phyloP scores from a whole-genome alignment of 2,113 vertebrate genomes.

The Psilopsiagon aymara region DNA sequence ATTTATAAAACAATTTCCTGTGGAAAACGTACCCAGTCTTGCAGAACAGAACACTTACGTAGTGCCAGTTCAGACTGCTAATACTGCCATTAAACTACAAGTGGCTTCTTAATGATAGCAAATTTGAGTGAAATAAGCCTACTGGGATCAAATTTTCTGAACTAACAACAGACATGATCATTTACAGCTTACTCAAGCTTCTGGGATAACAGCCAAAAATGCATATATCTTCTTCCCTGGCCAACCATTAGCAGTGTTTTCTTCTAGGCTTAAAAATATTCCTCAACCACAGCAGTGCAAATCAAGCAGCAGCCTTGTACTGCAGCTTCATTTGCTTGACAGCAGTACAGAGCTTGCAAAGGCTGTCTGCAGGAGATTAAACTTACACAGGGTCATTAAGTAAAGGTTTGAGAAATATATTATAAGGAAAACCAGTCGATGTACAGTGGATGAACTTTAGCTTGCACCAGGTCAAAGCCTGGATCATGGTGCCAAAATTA shows the following conservation, averaged over 20 bases:
- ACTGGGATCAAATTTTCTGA: conserved; percentile 27
- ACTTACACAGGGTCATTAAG: neutral
- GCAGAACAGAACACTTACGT: conserved; percentile 66
- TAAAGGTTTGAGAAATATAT: neutral
- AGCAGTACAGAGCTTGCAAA: conserved; percentile 4
- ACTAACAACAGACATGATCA: conserved; percentile 1
- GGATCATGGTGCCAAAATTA: neutral
- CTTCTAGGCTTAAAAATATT: neutral
- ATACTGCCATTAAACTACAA: conserved; percentile 46
- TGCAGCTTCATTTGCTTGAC: conserved; percentile 26
- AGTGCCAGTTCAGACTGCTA: conserved; percentile 21
- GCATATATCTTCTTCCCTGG: neutral
- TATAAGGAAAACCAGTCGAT: neutral
- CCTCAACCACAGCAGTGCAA: neutral
- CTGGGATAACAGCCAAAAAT: neutral
- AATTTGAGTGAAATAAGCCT: conserved; percentile 42
- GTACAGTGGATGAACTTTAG: neutral
- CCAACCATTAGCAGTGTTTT: neutral
- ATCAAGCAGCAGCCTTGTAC: neutral
- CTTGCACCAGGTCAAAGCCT: neutral
- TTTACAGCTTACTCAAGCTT: conserved; percentile 12
- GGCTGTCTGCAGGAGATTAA: neutral
- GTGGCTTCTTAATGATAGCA: conserved; percentile 14
- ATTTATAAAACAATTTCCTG: conserved; percentile 76
- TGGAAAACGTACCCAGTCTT: conserved; percentile 49